Percentiles rank a stretch among this genome's conserved stretches.
Conservation (phyloP, 2,113 vertebrate genomes). For the Myxocyprinus asiaticus region DNA sequence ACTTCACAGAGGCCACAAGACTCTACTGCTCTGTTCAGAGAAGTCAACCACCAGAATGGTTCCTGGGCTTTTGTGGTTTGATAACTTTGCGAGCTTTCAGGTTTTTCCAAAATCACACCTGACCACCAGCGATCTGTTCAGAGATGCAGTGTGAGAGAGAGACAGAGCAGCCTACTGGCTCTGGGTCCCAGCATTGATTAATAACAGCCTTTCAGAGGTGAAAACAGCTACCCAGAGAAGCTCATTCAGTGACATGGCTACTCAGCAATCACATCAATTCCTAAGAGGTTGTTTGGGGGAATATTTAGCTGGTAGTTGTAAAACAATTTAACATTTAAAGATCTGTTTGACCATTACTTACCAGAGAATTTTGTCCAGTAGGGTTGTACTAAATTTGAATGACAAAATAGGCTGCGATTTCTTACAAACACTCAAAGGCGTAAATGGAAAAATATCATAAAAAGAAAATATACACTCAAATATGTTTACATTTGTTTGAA, state of each 20-base stretch:
- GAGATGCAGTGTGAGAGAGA: too few relatives aligned
- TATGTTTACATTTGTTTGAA: too few relatives aligned
- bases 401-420: neutral
- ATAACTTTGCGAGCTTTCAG: constrained; percentile 19
- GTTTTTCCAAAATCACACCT: constrained; percentile 51
- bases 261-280: neutral
- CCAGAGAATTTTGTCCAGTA: neutral
- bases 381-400: neutral
- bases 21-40: constrained; percentile 18
- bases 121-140: constrained; percentile 13
- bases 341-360: neutral
- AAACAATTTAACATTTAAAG: neutral
- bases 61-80: constrained; percentile 18
- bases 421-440: neutral
- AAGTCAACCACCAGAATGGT: constrained; percentile 1
- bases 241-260: neutral
- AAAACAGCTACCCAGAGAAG: neutral
- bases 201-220: neutral
- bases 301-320: neutral
- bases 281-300: neutral
- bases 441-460: too few relatives aligned
- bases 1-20: constrained; percentile 48
- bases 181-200: neutral
- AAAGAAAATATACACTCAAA: too few relatives aligned
- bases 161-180: neutral